These are phyloP conservation scores for Dorcus parallelipipedus DNA, from an alignment of 2,888 invertebrate species.

Conservation along the genomic window DNA sequence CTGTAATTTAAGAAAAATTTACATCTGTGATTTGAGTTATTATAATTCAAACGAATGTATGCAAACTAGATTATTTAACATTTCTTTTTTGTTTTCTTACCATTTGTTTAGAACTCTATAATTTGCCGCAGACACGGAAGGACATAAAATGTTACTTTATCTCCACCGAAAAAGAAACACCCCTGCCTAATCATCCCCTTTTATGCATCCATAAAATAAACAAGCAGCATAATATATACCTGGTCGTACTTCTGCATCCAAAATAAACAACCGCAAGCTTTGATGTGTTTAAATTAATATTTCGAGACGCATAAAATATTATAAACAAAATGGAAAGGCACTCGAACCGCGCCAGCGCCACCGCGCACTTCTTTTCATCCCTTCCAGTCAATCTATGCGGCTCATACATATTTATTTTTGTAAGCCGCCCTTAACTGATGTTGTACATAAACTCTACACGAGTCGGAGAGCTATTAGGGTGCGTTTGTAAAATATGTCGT, in stretches of 20 bases:
- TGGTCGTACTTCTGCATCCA: conserved; percentile 7
- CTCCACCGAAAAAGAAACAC: background rate
- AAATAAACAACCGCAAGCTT: conserved; percentile 3
- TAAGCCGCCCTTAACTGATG: conserved; percentile 30
- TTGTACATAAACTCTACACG: conserved; percentile 27
- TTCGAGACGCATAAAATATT: conserved; percentile 10
- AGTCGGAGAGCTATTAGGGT: conserved; percentile 21
- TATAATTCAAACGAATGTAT: too few species aligned
- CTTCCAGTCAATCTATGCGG: conserved; percentile 25
- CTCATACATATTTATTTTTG: conserved; percentile 31
- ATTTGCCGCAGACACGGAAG: conserved; percentile 3
- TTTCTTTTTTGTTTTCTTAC: background rate
- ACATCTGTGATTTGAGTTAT: too few species aligned
- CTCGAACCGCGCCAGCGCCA: background rate
- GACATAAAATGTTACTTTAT: background rate
- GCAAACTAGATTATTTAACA: too few species aligned
- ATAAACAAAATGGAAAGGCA: conserved; percentile 8
- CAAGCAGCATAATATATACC: conserved; percentile 8
- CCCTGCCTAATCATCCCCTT: conserved; percentile 4
- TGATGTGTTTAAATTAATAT: conserved; percentile 2
- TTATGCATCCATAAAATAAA: conserved; percentile 4
- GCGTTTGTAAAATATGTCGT: conserved; percentile 13
- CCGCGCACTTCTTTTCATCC: conserved; percentile 23
- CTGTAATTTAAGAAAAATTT: too few species aligned
- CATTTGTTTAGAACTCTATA: background rate